Evolutionary conservation across 2,113 vertebrate genomes (phyloP).

Genomic region (Pseudonaja textilis): DNA sequence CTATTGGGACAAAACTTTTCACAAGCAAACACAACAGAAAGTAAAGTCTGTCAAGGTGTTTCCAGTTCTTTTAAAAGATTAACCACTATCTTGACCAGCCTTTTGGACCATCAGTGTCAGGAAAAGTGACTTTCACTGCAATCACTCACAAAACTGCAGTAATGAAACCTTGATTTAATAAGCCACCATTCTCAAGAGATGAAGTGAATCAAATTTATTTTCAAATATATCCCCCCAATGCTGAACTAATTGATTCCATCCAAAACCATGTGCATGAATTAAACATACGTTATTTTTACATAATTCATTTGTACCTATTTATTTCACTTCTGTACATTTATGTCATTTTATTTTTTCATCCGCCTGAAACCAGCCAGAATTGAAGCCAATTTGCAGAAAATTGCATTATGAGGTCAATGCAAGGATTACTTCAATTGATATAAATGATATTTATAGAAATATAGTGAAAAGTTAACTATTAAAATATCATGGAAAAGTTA

Average conservation of each 20-base stretch:
- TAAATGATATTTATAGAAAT: neutral
- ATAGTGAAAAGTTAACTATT: constrained; percentile 62
- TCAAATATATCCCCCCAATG: neutral
- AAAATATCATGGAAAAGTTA: constrained; percentile 43
- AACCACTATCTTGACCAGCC: neutral
- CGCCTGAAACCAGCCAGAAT: neutral
- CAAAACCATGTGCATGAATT: neutral
- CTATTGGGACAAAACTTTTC: neutral
- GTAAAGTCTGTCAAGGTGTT: neutral
- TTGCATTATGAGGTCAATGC: neutral
- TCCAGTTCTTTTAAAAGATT: neutral
- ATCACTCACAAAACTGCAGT: neutral
- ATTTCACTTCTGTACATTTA: neutral
- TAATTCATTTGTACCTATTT: neutral
- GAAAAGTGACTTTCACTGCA: neutral
- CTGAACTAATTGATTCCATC: neutral
- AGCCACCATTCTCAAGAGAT: neutral
- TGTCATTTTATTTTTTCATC: neutral
- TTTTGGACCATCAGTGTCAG: neutral
- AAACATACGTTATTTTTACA: neutral
- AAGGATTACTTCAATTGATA: neutral
- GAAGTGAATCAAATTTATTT: neutral
- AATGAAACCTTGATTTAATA: neutral
- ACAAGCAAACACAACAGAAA: neutral
- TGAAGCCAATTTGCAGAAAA: neutral